Base-by-base conservation (phyloP, 1,140 invertebrate species). In the Oscheius sp. region DNA sequence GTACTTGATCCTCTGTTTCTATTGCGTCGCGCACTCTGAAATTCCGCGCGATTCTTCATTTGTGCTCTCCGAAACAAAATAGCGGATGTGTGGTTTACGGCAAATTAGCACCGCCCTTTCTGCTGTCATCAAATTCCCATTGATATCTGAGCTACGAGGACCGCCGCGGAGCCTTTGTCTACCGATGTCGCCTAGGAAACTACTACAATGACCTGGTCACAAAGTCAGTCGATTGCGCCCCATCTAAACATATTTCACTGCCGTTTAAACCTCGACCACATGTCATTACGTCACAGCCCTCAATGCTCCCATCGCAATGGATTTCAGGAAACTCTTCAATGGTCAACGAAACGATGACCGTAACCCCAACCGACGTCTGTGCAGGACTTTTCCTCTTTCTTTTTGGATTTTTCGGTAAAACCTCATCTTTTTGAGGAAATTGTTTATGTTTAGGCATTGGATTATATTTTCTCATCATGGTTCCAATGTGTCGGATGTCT, bases 401-500 rank as follows among this genome's bases (percentile, higher is more conserved):
- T 4, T 61, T 46, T 28, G 67, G 67, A 49, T 58, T 58, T 13
- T 28, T 68, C 7, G 49, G 49, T 55, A 13, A 55, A 23, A 7
- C 49, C 23, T 55, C 4, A 4, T n/a, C 7, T 20, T 23, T 13
- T 55, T 10, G 7, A 55, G 28, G 7, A 55, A 7, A 4, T 13
- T 55, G 15, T 23, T 26, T 20, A 55, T n/a, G 23, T 55, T 55
- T 55, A 55, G 67, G 67, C 35, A 58, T 49, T 42, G 55, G 49
- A 3, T 15, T 68, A n/a, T 68, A 68, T 23, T 49, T 49, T 42
- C 26, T 68, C 1, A 68, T 68, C 31, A 35, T 68, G 20, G 20
- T 49, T 20, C 35, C 67, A 36, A 77, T 77, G 75, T 49, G 55
- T 26, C 61, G 66, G 66, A 77, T 77, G 76, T 73, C 55, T n/a